phyloP scores from a whole-genome alignment of 2,113 vertebrate genomes.

The Clupea harengus region DNA sequence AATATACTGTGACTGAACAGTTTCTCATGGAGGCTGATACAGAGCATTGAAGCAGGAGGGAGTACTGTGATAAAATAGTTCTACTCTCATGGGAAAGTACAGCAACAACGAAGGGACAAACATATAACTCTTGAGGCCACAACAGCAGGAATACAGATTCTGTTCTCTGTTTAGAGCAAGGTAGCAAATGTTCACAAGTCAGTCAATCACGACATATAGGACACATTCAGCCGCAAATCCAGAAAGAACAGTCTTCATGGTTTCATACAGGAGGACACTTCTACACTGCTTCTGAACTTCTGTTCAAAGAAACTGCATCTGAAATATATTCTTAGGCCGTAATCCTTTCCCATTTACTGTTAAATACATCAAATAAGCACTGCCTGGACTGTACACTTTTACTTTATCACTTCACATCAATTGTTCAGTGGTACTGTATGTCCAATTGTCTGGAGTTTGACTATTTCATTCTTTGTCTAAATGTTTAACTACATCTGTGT shows the following conservation, averaged over 20 bases:
- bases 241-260: too few relatives aligned
- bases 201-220: too few relatives aligned
- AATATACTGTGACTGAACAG: not conserved
- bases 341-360: not conserved
- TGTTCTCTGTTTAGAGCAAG: not conserved
- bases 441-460: not conserved
- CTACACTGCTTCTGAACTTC: too few relatives aligned
- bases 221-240: too few relatives aligned
- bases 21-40: not conserved
- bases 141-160: not conserved
- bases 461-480: not conserved
- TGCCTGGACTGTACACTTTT: too few relatives aligned
- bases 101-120: not conserved
- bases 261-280: too few relatives aligned
- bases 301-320: too few relatives aligned
- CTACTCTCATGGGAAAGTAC: not conserved
- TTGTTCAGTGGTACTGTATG: not conserved
- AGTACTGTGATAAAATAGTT: not conserved
- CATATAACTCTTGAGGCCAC: constrained; percentile 1
- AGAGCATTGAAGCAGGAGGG: not conserved
- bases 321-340: not conserved
- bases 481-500: not conserved
- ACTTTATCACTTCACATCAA: too few relatives aligned
- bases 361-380: not conserved
- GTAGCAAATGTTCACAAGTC: not conserved